Percentiles rank a stretch among this genome's conserved stretches.
phyloP scores from a whole-genome alignment of 2,113 vertebrate genomes.

The Climacteris rufus region DNA sequence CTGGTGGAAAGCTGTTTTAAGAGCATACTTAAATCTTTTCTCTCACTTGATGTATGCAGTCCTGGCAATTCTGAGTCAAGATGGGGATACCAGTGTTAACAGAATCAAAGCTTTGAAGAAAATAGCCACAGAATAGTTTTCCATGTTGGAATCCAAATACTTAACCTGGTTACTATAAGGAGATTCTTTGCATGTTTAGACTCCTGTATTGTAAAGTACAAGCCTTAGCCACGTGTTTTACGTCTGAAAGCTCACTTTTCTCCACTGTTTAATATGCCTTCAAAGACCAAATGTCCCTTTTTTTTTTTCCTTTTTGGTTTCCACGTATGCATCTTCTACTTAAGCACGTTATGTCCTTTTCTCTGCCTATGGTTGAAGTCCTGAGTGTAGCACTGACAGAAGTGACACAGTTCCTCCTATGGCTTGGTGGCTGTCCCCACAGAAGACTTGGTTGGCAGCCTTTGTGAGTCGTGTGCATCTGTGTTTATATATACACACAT shows the following conservation, averaged over 20 bases:
- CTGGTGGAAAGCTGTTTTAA: background rate
- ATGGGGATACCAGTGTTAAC: background rate
- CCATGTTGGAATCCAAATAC: background rate
- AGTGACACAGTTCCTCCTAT: background rate
- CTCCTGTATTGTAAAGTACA: background rate
- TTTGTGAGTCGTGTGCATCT: background rate
- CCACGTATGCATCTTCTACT: background rate
- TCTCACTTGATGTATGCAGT: background rate
- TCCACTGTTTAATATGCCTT: background rate
- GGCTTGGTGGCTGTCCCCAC: background rate
- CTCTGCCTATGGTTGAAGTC: background rate
- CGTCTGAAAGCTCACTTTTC: background rate
- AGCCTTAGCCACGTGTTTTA: conserved; percentile 6
- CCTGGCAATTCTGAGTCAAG: background rate
- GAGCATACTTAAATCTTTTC: background rate
- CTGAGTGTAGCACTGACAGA: background rate
- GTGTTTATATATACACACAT: conserved; percentile 1
- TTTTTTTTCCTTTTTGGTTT: background rate
- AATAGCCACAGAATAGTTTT: background rate
- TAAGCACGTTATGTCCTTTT: background rate
- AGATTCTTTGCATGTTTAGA: conserved; percentile 36
- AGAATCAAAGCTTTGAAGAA: background rate
- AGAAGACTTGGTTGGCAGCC: background rate
- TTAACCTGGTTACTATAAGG: conserved; percentile 7
- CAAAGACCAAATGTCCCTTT: background rate